Evolutionary conservation across 2,113 vertebrate genomes (phyloP), one percentile per base, ranked within the genome.

Genomic region (Orientallactaga bullata): DNA sequence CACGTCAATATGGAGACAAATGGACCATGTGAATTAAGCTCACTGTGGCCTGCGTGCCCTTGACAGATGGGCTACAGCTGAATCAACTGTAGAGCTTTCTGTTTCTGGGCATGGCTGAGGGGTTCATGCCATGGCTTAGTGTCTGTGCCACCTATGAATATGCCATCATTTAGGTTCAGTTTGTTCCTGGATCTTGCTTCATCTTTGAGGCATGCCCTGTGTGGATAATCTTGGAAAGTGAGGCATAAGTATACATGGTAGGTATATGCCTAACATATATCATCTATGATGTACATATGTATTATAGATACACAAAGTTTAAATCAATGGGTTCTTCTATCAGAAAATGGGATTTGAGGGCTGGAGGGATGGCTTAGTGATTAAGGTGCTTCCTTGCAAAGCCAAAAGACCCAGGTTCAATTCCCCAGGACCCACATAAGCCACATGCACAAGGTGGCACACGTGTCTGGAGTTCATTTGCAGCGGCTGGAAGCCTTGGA

Each of bases 21-120:
- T 82, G 74, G 77, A 61, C 87, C 87, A 1, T 51, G 73, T 81
- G 84, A 68, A 65, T n/a, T 35, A 21, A 69, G 63, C 73, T 91
- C 61, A 30, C 35, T 2, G 3, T 15, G 68, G 32, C 60, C 66
- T 24, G 0, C 47, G 81, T 58, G 78, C 72, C 0, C 35, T 55
- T 87, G 77, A 94, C 85, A 95, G 93, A 90, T 74, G 84, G 66
- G 37, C 35, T 84, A 65, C 80, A 95, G 95, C 95, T 94, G 95
- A 93, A 35, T 78, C 83, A 84, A 93, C 60, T 61, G 32, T 60
- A 11, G 66, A 30, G 78, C 77, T 87, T 95, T 72, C 8, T 95
- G 91, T 87, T 95, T 72, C 10, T 95, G 91, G 82, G 61, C 28
- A 39, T 74, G 83, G 92, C 80, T 39, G 65, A 90, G 80, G 76